These are phyloP conservation scores for Belonocnema kinseyi DNA, from an alignment of 1,140 invertebrate species.

Conservation along the genomic window DNA sequence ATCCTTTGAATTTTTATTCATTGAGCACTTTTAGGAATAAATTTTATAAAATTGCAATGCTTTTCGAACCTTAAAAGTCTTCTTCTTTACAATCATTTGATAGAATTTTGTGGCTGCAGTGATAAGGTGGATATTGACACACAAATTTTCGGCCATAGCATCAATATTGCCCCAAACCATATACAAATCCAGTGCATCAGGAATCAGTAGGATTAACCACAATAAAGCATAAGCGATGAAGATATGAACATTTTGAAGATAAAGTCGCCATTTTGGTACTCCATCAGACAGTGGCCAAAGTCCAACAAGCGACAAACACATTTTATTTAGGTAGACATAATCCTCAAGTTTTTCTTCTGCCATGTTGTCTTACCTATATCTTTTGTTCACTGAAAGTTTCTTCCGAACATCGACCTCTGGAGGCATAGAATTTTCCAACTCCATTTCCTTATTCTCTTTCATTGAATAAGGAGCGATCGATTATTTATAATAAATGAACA, in stretches of 20 bases:
- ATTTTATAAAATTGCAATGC: neutral
- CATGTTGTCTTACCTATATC: neutral
- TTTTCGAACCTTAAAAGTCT: neutral
- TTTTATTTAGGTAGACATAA: constrained; percentile 7
- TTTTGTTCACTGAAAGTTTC: too few species aligned
- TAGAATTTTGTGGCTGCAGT: neutral
- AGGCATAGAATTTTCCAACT: too few species aligned
- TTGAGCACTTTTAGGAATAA: neutral
- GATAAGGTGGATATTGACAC: neutral
- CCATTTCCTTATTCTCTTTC: too few species aligned
- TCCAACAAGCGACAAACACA: neutral
- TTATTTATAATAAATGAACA: too few species aligned
- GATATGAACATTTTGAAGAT: neutral
- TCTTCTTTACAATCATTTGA: neutral
- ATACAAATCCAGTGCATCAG: neutral
- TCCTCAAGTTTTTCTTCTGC: neutral
- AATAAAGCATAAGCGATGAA: neutral
- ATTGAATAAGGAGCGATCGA: too few species aligned
- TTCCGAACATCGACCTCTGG: too few species aligned
- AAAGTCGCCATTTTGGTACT: neutral
- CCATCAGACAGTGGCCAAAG: neutral
- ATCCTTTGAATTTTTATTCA: too few species aligned
- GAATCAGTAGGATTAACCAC: neutral
- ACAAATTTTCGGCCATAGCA: neutral
- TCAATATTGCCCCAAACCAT: constrained; percentile 2